Evolutionary conservation across 2,113 vertebrate genomes (phyloP), one percentile per base, ranked within the genome.

Genomic region (Labeo rohita): DNA sequence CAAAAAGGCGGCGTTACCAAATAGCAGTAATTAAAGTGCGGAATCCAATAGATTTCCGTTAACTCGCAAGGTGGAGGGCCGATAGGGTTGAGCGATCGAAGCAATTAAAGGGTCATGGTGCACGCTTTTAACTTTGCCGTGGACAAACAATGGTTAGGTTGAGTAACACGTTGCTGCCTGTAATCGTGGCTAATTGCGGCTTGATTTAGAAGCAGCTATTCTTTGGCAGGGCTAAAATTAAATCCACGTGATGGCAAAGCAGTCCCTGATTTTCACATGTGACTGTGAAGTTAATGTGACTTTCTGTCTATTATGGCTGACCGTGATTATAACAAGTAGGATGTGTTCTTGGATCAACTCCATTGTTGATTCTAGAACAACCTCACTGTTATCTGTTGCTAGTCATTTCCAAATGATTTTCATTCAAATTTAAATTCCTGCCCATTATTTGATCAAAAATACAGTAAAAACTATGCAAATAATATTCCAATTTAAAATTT

Each of bases 21-120:
- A 84, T 54, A 73, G 52, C 34, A 16, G 49, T 73, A 84, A 74
- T 84, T 74, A 84, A 84, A 83, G 50, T 23, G 50, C n/a, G n/a
- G 52, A 59, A 23, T 59, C 70, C 21, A 34, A 83, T 79, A 88
- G 84, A 79, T 78, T 83, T 85, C 28, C 78, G 54, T 88, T 85
- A 85, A n/a, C 54, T 68, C 16, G 65, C 49, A 63, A 75, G 56
- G 23, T 77, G 68, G 50, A 70, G 74, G 52, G 39, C 66, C 59
- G 47, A 75, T 70, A 43, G 47, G 77, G 15, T 65, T 78, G 73
- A 73, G 47, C 49, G 73, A 73, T 83, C 79, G 74, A 15, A 13
- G 34, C 73, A 79, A 78, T 88, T 85, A 73, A 88, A 76, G 80
- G 63, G 73, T 83, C 63, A 76, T 50, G 75, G 52, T 73, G 45